These are phyloP conservation scores for Delphinus delphis DNA, from an alignment of 2,113 vertebrate genomes.

Conservation along the genomic window DNA sequence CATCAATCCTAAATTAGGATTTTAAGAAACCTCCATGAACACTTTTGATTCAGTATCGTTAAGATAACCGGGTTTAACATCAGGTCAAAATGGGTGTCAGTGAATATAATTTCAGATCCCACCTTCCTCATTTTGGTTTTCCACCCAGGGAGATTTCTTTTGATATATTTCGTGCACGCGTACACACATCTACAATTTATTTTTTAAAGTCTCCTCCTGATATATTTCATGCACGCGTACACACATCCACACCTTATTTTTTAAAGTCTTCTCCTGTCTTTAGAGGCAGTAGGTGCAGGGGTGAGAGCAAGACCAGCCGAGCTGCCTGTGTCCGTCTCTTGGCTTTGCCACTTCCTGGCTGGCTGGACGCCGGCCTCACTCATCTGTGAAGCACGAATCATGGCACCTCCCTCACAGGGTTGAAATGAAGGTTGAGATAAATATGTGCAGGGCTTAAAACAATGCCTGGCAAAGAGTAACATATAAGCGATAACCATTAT, in stretches of 20 bases:
- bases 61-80: background rate
- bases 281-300: background rate
- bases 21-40: background rate
- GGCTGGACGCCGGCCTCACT: background rate
- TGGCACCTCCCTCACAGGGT: background rate
- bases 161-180: background rate
- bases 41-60: background rate
- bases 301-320: background rate
- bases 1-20: background rate
- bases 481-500: background rate
- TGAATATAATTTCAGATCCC: background rate
- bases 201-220: too few species aligned
- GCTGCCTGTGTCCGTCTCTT: background rate
- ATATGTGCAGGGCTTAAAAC: background rate
- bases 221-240: background rate
- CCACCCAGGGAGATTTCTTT: background rate
- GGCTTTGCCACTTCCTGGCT: background rate
- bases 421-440: background rate
- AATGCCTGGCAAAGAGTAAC: background rate
- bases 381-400: background rate
- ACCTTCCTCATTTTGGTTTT: background rate
- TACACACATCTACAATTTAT: too few species aligned
- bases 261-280: background rate
- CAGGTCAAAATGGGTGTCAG: background rate
- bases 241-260: background rate